Evolutionary conservation across 30 jellyfish, hydroid and myxozoan genomes (phyloP).

Genomic region (Chironex yamaguchii): DNA sequence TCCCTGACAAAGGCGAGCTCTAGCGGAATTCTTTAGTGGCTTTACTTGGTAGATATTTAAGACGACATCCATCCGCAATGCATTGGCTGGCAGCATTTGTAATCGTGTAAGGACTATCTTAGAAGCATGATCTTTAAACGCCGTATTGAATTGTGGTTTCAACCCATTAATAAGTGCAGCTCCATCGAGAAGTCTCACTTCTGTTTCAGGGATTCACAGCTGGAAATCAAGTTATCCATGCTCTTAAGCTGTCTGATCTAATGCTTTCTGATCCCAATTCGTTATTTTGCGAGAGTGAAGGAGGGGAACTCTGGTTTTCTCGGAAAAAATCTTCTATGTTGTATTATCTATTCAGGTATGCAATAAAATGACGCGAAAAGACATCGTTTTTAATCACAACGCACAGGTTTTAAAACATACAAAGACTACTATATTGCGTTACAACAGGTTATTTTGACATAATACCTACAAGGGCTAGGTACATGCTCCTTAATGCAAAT

Average conservation of each 20-base stretch:
- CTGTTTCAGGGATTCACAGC: slow-evolving; percentile 38
- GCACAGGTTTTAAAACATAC: too few relatives aligned
- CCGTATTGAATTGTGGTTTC: slow-evolving; percentile 5
- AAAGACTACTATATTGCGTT: too few relatives aligned
- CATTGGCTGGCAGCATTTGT: slow-evolving; percentile 7
- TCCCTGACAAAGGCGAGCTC: too few relatives aligned
- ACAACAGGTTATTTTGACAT: too few relatives aligned
- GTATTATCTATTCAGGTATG: slow-evolving; percentile 78
- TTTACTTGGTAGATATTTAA: slow-evolving; percentile 56
- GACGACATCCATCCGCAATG: slow-evolving; percentile 65
- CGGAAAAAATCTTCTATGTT: slow-evolving; percentile 63
- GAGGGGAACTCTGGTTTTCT: slow-evolving; percentile 67
- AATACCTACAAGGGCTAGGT: too few relatives aligned
- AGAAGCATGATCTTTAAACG: slow-evolving; percentile 48
- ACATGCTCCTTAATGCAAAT: too few relatives aligned
- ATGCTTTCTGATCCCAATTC: slow-evolving; percentile 43
- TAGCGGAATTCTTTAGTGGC: slow-evolving; percentile 59
- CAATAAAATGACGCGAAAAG: slow-evolving; percentile 74
- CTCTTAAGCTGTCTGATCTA: slow-evolving; percentile 35
- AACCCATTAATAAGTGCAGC: slow-evolving; percentile 70
- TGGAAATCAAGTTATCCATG: slow-evolving; percentile 17
- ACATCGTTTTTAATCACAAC: too few relatives aligned
- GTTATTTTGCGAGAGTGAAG: slow-evolving; percentile 50
- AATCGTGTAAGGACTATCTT: slow-evolving; percentile 32
- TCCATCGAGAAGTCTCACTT: slow-evolving; percentile 74